Percentiles rank a stretch among this genome's conserved stretches.
Evolutionary conservation across 2,888 invertebrate genomes (phyloP).

Genomic region (Schrankia costaestrigalis): DNA sequence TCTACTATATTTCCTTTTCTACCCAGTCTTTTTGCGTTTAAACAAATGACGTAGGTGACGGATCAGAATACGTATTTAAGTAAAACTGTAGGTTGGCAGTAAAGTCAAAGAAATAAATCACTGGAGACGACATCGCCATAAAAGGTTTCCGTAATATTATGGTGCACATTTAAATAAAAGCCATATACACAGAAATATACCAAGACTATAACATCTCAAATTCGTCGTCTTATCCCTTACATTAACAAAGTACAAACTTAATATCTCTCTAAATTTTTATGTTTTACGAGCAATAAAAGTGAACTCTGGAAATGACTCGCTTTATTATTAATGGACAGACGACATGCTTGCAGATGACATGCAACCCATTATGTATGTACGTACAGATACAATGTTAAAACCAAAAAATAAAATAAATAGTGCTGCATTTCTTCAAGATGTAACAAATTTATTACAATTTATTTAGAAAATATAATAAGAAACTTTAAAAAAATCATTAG

Average conservation of each 20-base stretch:
- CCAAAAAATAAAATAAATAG: neutral
- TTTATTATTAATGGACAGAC: slow-evolving; percentile 6
- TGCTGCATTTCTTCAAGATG: too few species aligned
- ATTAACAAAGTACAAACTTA: neutral
- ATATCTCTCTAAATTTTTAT: neutral
- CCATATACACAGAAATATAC: neutral
- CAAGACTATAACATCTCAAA: too few species aligned
- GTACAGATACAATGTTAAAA: too few species aligned
- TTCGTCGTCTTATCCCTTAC: too few species aligned
- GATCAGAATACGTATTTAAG: too few species aligned
- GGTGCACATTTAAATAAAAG: neutral
- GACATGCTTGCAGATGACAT: neutral
- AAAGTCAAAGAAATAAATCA: too few species aligned
- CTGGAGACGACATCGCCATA: neutral
- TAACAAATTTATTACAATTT: too few species aligned
- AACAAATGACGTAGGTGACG: too few species aligned
- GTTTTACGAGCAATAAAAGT: slow-evolving; percentile 1
- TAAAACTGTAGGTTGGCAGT: too few species aligned
- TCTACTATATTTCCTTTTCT: too few species aligned
- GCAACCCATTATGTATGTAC: neutral
- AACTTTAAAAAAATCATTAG: neutral
- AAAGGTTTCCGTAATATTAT: neutral
- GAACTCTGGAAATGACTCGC: neutral
- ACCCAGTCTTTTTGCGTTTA: too few species aligned
- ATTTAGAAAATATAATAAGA: neutral